phyloP scores from a whole-genome alignment of 2,888 invertebrate genomes.

The Drosophila anomalata region DNA sequence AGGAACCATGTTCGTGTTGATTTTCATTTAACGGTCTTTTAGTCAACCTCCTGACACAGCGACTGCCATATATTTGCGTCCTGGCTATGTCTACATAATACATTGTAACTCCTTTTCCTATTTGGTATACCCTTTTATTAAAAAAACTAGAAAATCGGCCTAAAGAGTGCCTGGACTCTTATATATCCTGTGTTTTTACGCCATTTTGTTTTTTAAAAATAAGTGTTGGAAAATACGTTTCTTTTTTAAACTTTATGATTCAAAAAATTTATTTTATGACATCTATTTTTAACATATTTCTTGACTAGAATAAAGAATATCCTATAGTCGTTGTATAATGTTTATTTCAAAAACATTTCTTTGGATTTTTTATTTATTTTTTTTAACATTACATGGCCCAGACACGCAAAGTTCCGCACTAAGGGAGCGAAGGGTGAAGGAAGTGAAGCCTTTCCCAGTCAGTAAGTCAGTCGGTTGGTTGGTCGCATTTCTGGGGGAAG shows the following conservation, averaged over 20 bases:
- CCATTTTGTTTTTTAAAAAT: neutral
- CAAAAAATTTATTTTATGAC: neutral
- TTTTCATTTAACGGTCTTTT: slow-evolving; percentile 81
- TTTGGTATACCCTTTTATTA: slow-evolving; percentile 25
- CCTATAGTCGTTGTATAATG: slow-evolving; percentile 3
- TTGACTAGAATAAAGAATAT: slow-evolving; percentile 1
- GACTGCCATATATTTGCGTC: slow-evolving; percentile 74
- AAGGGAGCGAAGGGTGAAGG: slow-evolving; percentile 10
- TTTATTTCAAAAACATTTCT: slow-evolving; percentile 5
- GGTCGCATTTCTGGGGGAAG: slow-evolving; percentile 12
- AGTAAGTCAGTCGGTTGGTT: slow-evolving; percentile 41
- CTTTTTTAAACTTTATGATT: neutral
- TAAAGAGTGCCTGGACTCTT: too few species aligned
- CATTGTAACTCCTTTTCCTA: slow-evolving; percentile 16
- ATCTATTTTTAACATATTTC: too few species aligned
- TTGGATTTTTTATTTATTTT: slow-evolving; percentile 20
- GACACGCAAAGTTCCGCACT: slow-evolving; percentile 65
- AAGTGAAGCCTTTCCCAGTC: slow-evolving; percentile 51
- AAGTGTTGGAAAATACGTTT: neutral
- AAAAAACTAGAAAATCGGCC: neutral
- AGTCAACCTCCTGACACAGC: slow-evolving; percentile 80
- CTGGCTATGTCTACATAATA: slow-evolving; percentile 57
- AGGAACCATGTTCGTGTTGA: slow-evolving; percentile 70
- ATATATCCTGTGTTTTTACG: too few species aligned
- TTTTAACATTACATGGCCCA: slow-evolving; percentile 39